Base-by-base conservation (phyloP, 2,113 vertebrate genomes). In the Phrynosoma platyrhinos region DNA sequence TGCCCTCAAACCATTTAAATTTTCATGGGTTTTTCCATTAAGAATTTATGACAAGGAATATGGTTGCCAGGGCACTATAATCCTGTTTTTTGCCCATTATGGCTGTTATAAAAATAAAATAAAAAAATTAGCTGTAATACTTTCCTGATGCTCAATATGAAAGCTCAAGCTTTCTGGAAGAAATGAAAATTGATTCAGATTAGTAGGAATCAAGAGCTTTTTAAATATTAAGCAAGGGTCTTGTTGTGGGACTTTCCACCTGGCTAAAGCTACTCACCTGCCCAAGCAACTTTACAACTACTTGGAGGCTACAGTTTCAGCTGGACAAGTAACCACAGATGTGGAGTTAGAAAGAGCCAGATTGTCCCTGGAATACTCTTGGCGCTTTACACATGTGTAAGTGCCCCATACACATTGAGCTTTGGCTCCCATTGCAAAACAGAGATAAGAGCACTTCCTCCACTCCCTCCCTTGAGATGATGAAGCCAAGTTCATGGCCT, bases 21-120 rank as follows among this genome's bases (percentile, higher is more conserved):
- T 95, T 95, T 94, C 94, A 95, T 96, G 91, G 93, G 92, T 95
- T 95, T 95, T 94, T 95, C 94, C 94, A 95, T 95, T 95, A 96
- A 95, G 91, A 95, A 94, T 91, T 93, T 92, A 95, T 94, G 91
- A 95, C 95, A 95, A 89, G 91, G 94, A 94, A 95, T 93, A 92
- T 92, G 91, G 92, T 93, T 95, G 94, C 95, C 94, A 96, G 92
- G 91, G 92, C 92, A 93, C 95, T 95, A 94, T 95, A 94, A 95
- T 93, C 93, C 94, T 93, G 94, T 92, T 94, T 93, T 93, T 94
- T 3, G 9, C 3, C 94, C 95, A 96, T 95, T 95, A 95, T 76
- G 93, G 90, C 32, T 90, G 92, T 94, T 95, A 96, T 94, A 96
- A 95, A 87, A 96, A 94, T 94, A 89, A 91, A 96, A 95, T 93